Percentiles rank a stretch among this genome's conserved stretches.
Evolutionary conservation across 64 coral and sea anemone species (phyloP).

Genomic region (Stichodactyla mertensii): DNA sequence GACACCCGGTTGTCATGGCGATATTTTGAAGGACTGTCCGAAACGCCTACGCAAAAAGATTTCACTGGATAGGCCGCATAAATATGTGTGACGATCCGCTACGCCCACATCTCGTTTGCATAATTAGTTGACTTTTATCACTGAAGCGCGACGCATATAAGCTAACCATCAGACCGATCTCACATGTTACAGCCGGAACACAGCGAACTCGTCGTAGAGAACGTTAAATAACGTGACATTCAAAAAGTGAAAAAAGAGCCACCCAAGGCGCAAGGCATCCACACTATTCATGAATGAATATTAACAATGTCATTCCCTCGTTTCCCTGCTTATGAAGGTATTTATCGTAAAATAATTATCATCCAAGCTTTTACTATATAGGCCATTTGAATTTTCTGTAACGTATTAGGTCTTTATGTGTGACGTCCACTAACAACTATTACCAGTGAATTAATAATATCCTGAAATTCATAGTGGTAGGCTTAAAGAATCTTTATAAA

Average conservation of each 20-base stretch:
- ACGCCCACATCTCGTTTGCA: conserved; percentile 20
- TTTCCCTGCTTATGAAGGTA: conserved; percentile 75
- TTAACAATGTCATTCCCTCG: conserved; percentile 60
- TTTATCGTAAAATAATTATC: not conserved
- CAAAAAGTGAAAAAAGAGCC: not conserved
- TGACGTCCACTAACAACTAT: not conserved
- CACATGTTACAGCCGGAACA: conserved; percentile 29
- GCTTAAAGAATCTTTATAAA: not conserved
- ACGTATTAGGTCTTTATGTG: not conserved
- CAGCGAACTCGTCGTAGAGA: not conserved
- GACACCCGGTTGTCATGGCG: not conserved
- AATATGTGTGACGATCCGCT: conserved; percentile 20
- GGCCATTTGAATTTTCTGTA: not conserved
- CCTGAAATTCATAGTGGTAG: not conserved
- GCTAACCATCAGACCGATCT: conserved; percentile 16
- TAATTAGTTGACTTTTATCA: conserved; percentile 23
- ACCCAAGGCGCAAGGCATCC: not conserved
- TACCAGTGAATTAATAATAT: not conserved
- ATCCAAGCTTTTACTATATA: not conserved
- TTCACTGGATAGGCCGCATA: conserved; percentile 13
- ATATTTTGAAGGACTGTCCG: conserved; percentile 13
- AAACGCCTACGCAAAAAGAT: not conserved
- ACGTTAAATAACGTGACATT: conserved; percentile 4
- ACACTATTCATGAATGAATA: conserved; percentile 16
- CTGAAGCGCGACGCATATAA: conserved; percentile 22